Evolutionary conservation across 2,797 vertebrate species (phyloP).

Genomic region (Lepus oiostolus): DNA sequence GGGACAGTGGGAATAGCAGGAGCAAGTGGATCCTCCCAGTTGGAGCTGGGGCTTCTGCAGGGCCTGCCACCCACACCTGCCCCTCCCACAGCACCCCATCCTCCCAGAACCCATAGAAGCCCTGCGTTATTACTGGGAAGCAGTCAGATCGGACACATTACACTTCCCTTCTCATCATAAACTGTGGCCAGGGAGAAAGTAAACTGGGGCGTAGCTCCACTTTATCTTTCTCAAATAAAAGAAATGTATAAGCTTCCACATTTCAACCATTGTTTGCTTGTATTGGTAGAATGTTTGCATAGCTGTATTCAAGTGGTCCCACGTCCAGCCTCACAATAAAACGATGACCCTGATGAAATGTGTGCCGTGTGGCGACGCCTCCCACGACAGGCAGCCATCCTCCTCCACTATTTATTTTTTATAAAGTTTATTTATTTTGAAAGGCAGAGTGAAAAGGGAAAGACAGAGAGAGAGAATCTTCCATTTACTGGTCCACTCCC

Average conservation of each 20-base stretch:
- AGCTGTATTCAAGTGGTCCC: not conserved
- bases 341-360: not conserved
- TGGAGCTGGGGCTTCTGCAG: not conserved
- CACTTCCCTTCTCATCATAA: not conserved
- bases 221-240: conserved; percentile 13
- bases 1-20: too few relatives aligned
- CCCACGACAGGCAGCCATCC: not conserved
- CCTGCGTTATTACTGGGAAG: not conserved
- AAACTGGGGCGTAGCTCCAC: not conserved
- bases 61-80: not conserved
- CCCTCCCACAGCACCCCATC: too few relatives aligned
- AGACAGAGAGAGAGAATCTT: too few relatives aligned
- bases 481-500: too few relatives aligned
- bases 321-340: not conserved
- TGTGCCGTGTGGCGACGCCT: not conserved
- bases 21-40: not conserved
- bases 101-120: not conserved
- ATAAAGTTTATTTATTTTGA: too few relatives aligned
- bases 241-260: not conserved
- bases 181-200: not conserved
- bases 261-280: not conserved
- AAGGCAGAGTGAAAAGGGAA: too few relatives aligned
- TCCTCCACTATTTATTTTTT: not conserved
- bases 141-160: not conserved
- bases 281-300: not conserved